Percentiles rank a stretch among this genome's conserved stretches.
phyloP scores from a whole-genome alignment of 2,113 vertebrate species.

The Caranx melampygus region DNA sequence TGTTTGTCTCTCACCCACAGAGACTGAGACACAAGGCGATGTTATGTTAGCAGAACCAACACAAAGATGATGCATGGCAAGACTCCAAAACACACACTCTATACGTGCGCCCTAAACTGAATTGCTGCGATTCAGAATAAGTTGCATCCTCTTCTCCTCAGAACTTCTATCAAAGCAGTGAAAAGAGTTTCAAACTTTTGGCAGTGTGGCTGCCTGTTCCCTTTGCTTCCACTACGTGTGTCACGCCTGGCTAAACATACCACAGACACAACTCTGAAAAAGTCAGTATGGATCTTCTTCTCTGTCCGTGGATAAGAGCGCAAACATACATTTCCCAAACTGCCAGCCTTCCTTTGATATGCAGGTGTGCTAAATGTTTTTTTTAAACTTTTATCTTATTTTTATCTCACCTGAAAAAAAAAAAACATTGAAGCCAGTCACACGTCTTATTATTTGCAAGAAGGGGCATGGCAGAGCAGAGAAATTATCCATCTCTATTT shows the following conservation, averaged over 20 bases:
- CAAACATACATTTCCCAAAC: slow-evolving; percentile 13
- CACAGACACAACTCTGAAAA: background rate
- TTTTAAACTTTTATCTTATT: background rate
- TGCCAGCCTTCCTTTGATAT: slow-evolving; percentile 3
- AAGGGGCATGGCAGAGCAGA: slow-evolving; percentile 16
- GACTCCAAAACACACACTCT: slow-evolving; percentile 18
- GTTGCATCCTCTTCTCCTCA: background rate
- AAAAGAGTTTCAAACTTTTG: background rate
- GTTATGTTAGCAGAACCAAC: slow-evolving; percentile 13
- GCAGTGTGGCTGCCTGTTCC: background rate
- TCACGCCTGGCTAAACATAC: slow-evolving; percentile 2
- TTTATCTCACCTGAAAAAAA: slow-evolving; percentile 1
- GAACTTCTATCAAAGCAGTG: background rate
- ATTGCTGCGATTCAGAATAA: background rate
- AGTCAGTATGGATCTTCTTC: background rate
- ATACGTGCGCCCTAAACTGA: slow-evolving; percentile 11
- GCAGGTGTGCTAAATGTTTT: background rate
- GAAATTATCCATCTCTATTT: slow-evolving; percentile 61
- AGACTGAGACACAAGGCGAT: slow-evolving; percentile 1
- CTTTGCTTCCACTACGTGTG: background rate
- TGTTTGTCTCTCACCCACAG: background rate
- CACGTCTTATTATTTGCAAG: background rate
- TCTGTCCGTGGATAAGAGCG: background rate
- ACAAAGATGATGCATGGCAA: slow-evolving; percentile 15
- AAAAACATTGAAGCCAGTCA: background rate